Base-by-base conservation (phyloP, 2,888 invertebrate species). In the Spisula solida region DNA sequence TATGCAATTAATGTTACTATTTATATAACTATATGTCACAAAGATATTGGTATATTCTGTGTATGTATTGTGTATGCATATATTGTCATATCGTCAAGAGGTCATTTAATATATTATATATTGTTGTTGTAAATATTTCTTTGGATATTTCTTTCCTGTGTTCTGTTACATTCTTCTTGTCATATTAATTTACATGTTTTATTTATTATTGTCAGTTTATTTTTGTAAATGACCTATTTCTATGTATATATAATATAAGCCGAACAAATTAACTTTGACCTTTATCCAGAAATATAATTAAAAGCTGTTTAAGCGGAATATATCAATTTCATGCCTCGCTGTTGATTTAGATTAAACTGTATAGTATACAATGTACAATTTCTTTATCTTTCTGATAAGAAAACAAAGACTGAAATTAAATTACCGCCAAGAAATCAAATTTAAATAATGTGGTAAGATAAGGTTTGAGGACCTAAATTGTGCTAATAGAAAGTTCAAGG, bases 101-200 rank as follows among this genome's bases (percentile, higher is more conserved):
- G 8, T 2, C 8, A 41, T 41, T 41, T 41, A 41, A 41, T 41
- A 41, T 41, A 41, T 41, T 41, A 41, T 6, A 66, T 66, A 66
- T 51, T 10, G 12, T 51, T 51, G 1, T 51, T 66, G 60, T 66
- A 6, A 66, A 66, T 10, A 66, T 25, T 66, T 66, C 25, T 66
- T 66, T 25, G 0, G 25, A 25, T 10, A 66, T 25, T 66, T 66
- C 60, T 66, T 20, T 70, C 70, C 34, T 34, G 47, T 85, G 55
- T 79, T 78, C 20, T 51, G 56, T 79, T 79, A 84, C 31, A 51
- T 48, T 70, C 16, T 66, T n/a, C 34, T 85, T 85, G 31, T 85
- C 75, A 79, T 78, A 29, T 81, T 81, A 66, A n/a, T 85, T 66
- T 81, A 60, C 41, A 66, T 66, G 60, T 66, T 66, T 56, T 66